Evolutionary conservation across 2,888 invertebrate species (phyloP), one percentile per base, ranked within the genome.

Genomic region (Spodoptera picta): DNA sequence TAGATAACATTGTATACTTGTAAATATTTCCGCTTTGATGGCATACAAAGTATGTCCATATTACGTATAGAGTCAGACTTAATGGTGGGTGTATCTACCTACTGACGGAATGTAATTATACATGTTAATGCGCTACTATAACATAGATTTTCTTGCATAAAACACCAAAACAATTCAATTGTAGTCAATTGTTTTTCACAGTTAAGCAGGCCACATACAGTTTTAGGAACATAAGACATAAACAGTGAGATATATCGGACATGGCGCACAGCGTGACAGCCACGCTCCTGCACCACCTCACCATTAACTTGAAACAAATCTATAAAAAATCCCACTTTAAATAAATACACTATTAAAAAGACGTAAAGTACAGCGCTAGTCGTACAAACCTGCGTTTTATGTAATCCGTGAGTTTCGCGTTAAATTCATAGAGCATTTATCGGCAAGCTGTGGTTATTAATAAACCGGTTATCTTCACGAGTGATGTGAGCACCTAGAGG

Each of bases 271-370:
- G 83, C 83, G 79, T 84, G 89, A 84, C 84, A 80, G 72, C 71
- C 67, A 70, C 79, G 77, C 79, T 79, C 80, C 76, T 80, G 81
- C 79, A 74, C 75, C 71, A 76, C 73, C 80, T 72, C 75, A 67
- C 71, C 78, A 84, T 84, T 81, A 84, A 85, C 81, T 84, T 80
- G 65, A 84, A 80, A 84, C 80, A 81, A 83, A 85, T 82, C 81
- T 82, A 83, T 86, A 84, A 85, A 88, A 87, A 82, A 81, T 69
- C 53, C 63, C 12, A 81, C 72, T 89, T 87, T 86, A 86, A 85
- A 88, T 87, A 87, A 87, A 87, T 85, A 84, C 75, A 78, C 85
- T 81, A 87, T 90, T 86, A 88, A 88, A 88, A 84, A 81, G 69
- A 75, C 77, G 83, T 88, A 83, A 88, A 87, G 80, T 78, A 76